Evolutionary conservation across 2,797 vertebrate genomes (phyloP), one percentile per base, ranked within the genome.

Genomic region (Sebastes trivittatus): DNA sequence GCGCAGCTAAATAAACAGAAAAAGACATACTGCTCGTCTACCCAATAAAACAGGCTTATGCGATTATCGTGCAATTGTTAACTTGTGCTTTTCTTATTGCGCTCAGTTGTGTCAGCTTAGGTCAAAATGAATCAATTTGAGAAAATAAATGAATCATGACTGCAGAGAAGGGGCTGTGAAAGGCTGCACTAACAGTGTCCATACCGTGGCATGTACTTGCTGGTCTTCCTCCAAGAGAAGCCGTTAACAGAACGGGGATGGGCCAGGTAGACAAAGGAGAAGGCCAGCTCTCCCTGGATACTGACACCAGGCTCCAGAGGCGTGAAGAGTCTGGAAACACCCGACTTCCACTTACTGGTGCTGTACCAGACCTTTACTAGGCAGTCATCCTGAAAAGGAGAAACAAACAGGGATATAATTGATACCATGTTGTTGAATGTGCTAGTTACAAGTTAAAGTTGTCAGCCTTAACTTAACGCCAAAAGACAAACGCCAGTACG

Each of bases 181-280:
- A 59, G 11, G n/a, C 20, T 52, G 32, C 7, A 4, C 14, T 52
- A 22, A 75, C 14, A 42, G 11, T 83, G 58, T 87, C 25, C 68
- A 68, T 89, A 99, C 98, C 98, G 95, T 88, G 97, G 97, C 97
- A 98, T 97, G 83, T 97, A 98, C 90, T 97, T 98, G 95, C 98
- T 99, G 70, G 97, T 98, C 91, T 99, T 99, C 92, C 98, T 97
- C 98, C 98, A 99, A 20, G 98, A 98, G 94, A 99, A 98, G 75
- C 97, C 96, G 14, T 97, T 98, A 73, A 99, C 97, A 14, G 98
- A 97, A 78, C 98, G 97, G 83, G 98, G 98, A 93, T 99, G 98
- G 86, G 98, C 97, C 94, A 99, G 95, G 93, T 99, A 99, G 62
- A 99, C 93, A 92, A 99, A 99, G 55, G 98, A 99, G 94, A 98